Evolutionary conservation across 2,113 vertebrate genomes (phyloP).

Genomic region (Bufo bufo): DNA sequence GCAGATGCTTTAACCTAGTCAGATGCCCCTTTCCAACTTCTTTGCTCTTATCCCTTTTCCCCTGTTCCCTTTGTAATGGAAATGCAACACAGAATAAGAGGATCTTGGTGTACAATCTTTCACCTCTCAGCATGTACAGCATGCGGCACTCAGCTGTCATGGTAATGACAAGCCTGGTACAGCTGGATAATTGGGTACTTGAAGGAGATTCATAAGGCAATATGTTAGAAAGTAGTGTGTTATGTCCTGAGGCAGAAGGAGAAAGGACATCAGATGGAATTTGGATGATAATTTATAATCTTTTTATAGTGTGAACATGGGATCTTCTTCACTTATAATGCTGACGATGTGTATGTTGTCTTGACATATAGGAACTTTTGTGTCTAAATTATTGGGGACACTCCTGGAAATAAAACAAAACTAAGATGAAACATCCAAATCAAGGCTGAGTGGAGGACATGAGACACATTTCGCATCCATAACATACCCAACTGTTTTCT

Average conservation of each 20-base stretch:
- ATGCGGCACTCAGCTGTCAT: slow-evolving; percentile 69
- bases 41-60: slow-evolving; percentile 15
- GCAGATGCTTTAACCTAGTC: slow-evolving; percentile 59
- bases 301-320: slow-evolving; percentile 52
- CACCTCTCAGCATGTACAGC: slow-evolving; percentile 69
- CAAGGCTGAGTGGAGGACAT: background rate
- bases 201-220: slow-evolving; percentile 78
- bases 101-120: slow-evolving; percentile 65
- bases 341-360: background rate
- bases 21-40: slow-evolving; percentile 53
- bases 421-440: background rate
- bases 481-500: background rate
- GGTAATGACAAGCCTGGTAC: slow-evolving; percentile 68
- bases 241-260: slow-evolving; percentile 67
- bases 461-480: background rate
- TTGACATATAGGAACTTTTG: background rate
- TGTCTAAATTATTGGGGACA: background rate
- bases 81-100: slow-evolving; percentile 58
- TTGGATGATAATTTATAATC: slow-evolving; percentile 68
- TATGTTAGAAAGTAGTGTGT: slow-evolving; percentile 64
- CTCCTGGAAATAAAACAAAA: background rate
- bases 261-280: slow-evolving; percentile 56
- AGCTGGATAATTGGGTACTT: slow-evolving; percentile 77
- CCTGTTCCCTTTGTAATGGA: slow-evolving; percentile 64
- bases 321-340: slow-evolving; percentile 60